Percentiles rank a stretch among this genome's conserved stretches.
phyloP scores from a whole-genome alignment of 64 coral and sea anemone genomes.

The Anthopleura sola region DNA sequence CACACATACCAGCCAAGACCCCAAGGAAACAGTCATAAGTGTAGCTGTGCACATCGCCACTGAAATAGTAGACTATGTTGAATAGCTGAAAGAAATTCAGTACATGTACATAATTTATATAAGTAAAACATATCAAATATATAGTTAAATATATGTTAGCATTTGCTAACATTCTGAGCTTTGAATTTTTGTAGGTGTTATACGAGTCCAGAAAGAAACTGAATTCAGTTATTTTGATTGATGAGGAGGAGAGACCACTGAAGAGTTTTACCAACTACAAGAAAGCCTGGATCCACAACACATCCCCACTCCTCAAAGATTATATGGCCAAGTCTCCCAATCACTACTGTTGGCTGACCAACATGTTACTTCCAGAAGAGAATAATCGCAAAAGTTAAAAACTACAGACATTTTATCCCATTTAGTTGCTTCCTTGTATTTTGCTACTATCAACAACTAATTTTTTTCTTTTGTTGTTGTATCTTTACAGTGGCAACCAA shows the following conservation, averaged over 20 bases:
- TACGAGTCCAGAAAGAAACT: not conserved
- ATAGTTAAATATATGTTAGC: too few species aligned
- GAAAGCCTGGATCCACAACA: not conserved
- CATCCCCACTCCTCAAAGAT: slow-evolving; percentile 1
- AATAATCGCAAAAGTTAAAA: slow-evolving; percentile 52
- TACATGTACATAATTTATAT: too few species aligned
- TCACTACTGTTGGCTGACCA: slow-evolving; percentile 46
- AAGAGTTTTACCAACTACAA: slow-evolving; percentile 17
- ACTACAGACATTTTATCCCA: too few species aligned
- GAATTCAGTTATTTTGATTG: not conserved
- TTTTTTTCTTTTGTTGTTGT: not conserved
- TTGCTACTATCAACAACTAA: too few species aligned
- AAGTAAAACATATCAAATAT: too few species aligned
- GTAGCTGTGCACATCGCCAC: not conserved
- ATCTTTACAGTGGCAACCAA: not conserved
- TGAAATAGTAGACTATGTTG: too few species aligned
- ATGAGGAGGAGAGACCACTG: slow-evolving; percentile 39
- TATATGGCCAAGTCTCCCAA: slow-evolving; percentile 20
- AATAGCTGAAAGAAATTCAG: too few species aligned
- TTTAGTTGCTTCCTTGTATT: too few species aligned
- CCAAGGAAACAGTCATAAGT: too few species aligned
- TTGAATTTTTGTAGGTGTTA: not conserved
- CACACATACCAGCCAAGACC: slow-evolving; percentile 26
- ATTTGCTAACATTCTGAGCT: too few species aligned
- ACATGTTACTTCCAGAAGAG: slow-evolving; percentile 66